Percentiles rank a stretch among this genome's conserved stretches.
phyloP scores from a whole-genome alignment of 2,797 vertebrate species.

The Amblyraja radiata region DNA sequence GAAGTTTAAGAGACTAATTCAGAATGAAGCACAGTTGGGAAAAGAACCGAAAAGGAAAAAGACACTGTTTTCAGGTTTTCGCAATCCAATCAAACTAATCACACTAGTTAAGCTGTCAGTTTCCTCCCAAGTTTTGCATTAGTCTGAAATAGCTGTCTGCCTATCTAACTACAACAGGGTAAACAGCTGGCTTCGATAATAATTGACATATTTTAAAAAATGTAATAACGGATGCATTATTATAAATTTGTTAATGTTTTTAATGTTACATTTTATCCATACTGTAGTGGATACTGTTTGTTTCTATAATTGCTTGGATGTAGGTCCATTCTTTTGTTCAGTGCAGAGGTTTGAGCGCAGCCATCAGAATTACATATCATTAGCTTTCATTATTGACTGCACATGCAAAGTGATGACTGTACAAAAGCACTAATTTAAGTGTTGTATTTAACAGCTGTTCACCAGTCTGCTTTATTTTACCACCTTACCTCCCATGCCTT shows the following conservation, averaged over 20 bases:
- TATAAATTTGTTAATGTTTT: background rate
- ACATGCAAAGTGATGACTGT: constrained; percentile 57
- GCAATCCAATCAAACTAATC: background rate
- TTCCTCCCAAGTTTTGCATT: background rate
- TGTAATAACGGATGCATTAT: background rate
- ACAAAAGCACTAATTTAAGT: constrained; percentile 57
- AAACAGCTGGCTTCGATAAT: background rate
- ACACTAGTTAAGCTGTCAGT: background rate
- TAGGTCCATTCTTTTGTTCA: constrained; percentile 60
- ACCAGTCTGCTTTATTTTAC: constrained; percentile 62
- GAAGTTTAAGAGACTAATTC: background rate
- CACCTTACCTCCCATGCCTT: constrained; percentile 58
- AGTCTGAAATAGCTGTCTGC: background rate
- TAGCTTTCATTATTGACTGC: constrained; percentile 57
- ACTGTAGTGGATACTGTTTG: background rate
- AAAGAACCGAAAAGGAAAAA: background rate
- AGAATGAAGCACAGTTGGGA: background rate
- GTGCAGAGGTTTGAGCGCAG: constrained; percentile 53
- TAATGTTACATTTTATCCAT: background rate
- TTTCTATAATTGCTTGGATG: constrained; percentile 43
- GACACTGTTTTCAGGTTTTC: background rate
- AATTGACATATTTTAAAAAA: background rate
- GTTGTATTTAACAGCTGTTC: constrained; percentile 62
- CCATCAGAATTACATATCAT: constrained; percentile 54
- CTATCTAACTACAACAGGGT: background rate